Evolutionary conservation across 2,888 invertebrate species (phyloP), one percentile per base, ranked within the genome.

Genomic region (Tortricodes alternella): DNA sequence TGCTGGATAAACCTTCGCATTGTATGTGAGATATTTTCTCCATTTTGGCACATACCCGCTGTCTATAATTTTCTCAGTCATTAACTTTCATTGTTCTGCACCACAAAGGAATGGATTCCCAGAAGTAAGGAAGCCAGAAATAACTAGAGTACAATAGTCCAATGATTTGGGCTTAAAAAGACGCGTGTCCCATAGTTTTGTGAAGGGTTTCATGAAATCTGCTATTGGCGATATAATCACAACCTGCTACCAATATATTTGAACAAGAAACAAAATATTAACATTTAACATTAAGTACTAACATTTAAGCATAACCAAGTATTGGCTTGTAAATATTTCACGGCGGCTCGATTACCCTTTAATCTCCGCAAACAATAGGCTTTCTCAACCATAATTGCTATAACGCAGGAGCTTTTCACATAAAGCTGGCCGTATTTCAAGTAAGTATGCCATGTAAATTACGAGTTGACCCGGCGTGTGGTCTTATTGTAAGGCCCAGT

Each of bases 371-470:
- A 56, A 56, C 56, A 56, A 56, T 50, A 50, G 37, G 37, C n/a
- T 32, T 32, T 16, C 56, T 50, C 48, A 55, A 41, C 18, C 55
- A 32, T 56, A 56, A 50, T 56, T 56, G 56, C 49, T 55, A 48
- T 32, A 56, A 32, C 37, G n/a, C 44, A 49, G 49, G 37, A 43
- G 41, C 35, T 39, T 39, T 43, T 34, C 48, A 44, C 37, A 49
- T 50, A 50, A 56, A 56, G 43, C 43, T 38, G 38, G 44, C 38
- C 68, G 67, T 70, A 77, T 74, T 63, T 73, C 76, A 68, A 68
- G 65, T 76, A 68, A 68, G 65, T 68, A 69, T 62, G 66, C 58
- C 67, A 76, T 78, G 77, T 80, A 81, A 78, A 80, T 78, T 74
- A 76, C 68, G 70, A 66, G 66, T 72, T 70, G 71, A 72, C 70